Conservation (phyloP, 2,113 vertebrate genomes). For the Stigmatopora nigra region DNA sequence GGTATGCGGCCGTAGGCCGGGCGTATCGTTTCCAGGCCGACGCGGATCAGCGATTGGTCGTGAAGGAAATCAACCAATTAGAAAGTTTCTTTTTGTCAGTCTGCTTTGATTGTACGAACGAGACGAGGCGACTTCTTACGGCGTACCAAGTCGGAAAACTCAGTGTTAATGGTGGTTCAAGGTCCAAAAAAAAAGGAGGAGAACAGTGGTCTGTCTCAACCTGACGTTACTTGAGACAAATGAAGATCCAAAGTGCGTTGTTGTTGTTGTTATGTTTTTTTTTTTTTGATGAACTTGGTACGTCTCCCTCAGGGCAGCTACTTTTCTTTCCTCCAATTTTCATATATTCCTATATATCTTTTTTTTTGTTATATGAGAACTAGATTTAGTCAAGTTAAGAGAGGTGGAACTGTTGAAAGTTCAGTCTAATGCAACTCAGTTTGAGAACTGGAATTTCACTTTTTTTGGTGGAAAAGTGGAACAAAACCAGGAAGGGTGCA, state of each 20-base stretch:
- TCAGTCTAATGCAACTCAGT: slow-evolving; percentile 59
- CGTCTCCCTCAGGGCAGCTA: slow-evolving; percentile 62
- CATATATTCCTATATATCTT: slow-evolving; percentile 1
- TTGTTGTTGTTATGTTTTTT: slow-evolving; percentile 12
- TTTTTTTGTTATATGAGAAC: slow-evolving; percentile 8
- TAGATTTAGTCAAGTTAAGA: slow-evolving; percentile 32
- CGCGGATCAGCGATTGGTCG: slow-evolving; percentile 24
- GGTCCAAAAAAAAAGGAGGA: slow-evolving; percentile 29
- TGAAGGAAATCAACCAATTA: slow-evolving; percentile 28
- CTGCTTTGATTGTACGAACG: slow-evolving; percentile 2
- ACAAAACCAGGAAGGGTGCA: slow-evolving; percentile 6
- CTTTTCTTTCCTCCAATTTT: slow-evolving; percentile 9
- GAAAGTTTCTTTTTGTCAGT: slow-evolving; percentile 6
- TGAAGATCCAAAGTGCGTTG: slow-evolving; percentile 65
- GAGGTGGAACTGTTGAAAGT: slow-evolving; percentile 37
- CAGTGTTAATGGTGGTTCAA: slow-evolving; percentile 54
- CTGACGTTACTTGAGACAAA: slow-evolving; percentile 43
- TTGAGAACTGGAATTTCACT: slow-evolving; percentile 63
- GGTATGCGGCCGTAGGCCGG: slow-evolving; percentile 60
- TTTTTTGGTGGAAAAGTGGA: neutral
- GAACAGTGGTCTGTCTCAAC: slow-evolving; percentile 32
- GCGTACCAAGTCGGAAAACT: slow-evolving; percentile 48
- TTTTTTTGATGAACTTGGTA: slow-evolving; percentile 29
- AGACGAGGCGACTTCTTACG: neutral
- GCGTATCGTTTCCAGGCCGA: neutral